Percentiles rank a stretch among this genome's conserved stretches.
Evolutionary conservation across 2,797 vertebrate genomes (phyloP).

Genomic region (Australoheros facetus): DNA sequence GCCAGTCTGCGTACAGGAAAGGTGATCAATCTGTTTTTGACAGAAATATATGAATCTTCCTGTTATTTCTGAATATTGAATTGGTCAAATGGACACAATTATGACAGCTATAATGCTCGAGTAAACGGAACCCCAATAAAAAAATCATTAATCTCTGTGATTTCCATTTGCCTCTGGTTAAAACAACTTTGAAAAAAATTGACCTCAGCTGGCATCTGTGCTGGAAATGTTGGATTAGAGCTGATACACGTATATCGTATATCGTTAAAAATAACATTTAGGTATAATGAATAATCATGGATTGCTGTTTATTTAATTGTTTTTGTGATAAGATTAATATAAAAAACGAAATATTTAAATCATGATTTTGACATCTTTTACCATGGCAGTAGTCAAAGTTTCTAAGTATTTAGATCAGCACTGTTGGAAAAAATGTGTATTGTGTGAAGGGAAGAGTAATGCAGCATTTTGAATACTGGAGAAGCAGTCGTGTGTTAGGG

Average conservation of each 20-base stretch:
- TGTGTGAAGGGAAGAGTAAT: background rate
- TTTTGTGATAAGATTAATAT: too few relatives aligned
- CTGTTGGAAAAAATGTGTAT: background rate
- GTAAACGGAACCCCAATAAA: background rate
- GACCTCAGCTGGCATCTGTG: background rate
- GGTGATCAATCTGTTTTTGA: background rate
- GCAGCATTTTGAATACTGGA: background rate
- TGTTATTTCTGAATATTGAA: background rate
- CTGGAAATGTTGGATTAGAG: background rate
- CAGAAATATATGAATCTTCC: background rate
- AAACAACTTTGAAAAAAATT: background rate
- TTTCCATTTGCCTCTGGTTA: background rate
- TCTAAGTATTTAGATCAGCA: background rate
- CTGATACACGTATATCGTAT: background rate
- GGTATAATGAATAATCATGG: background rate
- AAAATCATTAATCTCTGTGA: background rate
- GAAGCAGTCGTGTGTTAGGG: background rate
- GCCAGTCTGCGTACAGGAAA: background rate
- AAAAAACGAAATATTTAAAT: too few relatives aligned
- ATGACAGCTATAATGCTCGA: background rate
- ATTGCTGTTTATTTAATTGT: background rate
- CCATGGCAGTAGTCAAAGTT: background rate
- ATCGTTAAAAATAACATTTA: background rate
- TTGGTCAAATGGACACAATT: background rate
- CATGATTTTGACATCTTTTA: background rate